Evolutionary conservation across 2,113 vertebrate genomes (phyloP).

Genomic region (Thermophis baileyi): DNA sequence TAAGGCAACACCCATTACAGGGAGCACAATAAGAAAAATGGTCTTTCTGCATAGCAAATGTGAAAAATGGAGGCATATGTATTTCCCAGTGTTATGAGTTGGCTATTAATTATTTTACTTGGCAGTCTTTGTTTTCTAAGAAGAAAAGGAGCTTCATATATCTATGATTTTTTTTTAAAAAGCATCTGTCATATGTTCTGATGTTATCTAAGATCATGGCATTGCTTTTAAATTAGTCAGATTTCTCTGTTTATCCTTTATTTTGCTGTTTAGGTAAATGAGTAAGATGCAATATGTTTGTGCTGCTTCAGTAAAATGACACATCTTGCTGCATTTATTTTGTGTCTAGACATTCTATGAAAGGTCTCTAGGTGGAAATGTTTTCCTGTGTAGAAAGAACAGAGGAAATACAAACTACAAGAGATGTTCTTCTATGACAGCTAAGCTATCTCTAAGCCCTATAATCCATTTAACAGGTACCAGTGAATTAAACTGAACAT

Average conservation of each 20-base stretch:
- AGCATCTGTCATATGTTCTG: neutral
- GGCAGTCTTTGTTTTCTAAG: constrained; percentile 11
- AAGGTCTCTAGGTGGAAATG: constrained; percentile 73
- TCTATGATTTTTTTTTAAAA: neutral
- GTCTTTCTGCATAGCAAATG: constrained; percentile 8
- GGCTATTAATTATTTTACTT: neutral
- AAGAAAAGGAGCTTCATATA: constrained; percentile 13
- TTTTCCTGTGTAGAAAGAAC: constrained; percentile 54
- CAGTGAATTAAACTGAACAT: constrained; percentile 7
- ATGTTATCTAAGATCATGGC: neutral
- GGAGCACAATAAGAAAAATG: constrained; percentile 34
- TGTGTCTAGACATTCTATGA: constrained; percentile 61
- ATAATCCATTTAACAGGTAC: constrained; percentile 23
- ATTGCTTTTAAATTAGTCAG: neutral
- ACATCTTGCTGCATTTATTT: constrained; percentile 49
- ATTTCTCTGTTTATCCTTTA: constrained; percentile 40
- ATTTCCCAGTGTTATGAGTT: neutral
- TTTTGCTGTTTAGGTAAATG: constrained; percentile 24
- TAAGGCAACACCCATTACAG: constrained; percentile 41
- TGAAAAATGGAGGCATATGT: neutral
- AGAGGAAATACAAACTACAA: constrained; percentile 44
- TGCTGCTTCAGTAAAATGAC: constrained; percentile 7
- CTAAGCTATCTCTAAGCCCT: constrained; percentile 18
- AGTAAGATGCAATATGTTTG: neutral
- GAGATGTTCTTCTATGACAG: constrained; percentile 45